These are phyloP conservation scores for Ditylenchus dipsaci DNA, from an alignment of 1,140 invertebrate species.

Conservation along the genomic window DNA sequence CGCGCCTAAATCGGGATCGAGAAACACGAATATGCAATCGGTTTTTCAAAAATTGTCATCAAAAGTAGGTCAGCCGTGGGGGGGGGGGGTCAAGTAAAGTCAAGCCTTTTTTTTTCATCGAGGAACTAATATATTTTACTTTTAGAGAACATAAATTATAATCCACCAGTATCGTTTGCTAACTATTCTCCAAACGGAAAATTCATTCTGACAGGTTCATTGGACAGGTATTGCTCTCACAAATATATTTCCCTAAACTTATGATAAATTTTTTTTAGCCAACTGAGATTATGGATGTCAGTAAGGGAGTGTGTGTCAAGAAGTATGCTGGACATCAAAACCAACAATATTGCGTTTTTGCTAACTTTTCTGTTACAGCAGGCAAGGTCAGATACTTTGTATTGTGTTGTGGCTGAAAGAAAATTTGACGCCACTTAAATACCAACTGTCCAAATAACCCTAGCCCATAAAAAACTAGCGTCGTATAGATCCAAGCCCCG, in stretches of 20 bases:
- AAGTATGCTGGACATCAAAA: conserved; percentile 96
- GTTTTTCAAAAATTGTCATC: no score
- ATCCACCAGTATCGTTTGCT: conserved; percentile 97
- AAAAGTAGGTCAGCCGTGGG: no score
- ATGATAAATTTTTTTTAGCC: conserved; percentile 61
- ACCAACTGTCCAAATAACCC: no score
- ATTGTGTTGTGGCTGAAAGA: not conserved
- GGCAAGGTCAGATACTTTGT: conserved; percentile 73
- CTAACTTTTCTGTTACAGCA: conserved; percentile 98
- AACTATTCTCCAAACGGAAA: conserved; percentile 99
- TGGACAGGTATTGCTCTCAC: conserved; percentile 93
- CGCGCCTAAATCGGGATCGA: no score
- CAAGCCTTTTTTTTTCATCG: not conserved
- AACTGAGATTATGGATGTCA: conserved; percentile 97
- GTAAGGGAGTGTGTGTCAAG: conserved; percentile 85
- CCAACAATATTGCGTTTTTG: conserved; percentile 99
- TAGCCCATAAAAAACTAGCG: no score
- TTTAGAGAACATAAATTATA: conserved; percentile 63
- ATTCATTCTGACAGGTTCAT: conserved; percentile 94
- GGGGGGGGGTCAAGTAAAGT: no score
- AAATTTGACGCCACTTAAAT: no score
- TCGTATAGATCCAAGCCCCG: no score
- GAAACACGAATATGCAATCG: no score
- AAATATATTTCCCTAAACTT: conserved; percentile 23
- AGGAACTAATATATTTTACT: not conserved